These are phyloP conservation scores for Nowickia ferox DNA, from an alignment of 2,888 invertebrate species.

Conservation along the genomic window DNA sequence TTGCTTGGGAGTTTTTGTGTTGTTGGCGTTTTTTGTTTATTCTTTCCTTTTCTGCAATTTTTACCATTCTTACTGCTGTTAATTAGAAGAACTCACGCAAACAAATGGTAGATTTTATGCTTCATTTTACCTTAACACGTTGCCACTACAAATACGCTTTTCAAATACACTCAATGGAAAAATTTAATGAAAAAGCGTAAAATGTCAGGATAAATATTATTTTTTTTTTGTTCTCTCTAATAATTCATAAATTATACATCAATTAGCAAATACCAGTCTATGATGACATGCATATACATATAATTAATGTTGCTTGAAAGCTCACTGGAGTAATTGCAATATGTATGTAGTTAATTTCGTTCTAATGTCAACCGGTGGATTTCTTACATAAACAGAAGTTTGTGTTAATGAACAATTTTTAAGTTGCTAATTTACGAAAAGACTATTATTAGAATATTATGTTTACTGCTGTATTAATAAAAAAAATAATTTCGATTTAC, in stretches of 20 bases:
- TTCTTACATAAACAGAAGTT: not conserved
- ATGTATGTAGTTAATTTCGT: not conserved
- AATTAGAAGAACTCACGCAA: slow-evolving; percentile 72
- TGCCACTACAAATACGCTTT: slow-evolving; percentile 54
- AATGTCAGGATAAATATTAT: not conserved
- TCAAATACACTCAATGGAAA: slow-evolving; percentile 47
- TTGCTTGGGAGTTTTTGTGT: slow-evolving; percentile 21
- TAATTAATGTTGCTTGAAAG: slow-evolving; percentile 7
- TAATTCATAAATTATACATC: slow-evolving; percentile 17
- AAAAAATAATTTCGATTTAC: too few species aligned
- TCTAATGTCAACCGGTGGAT: not conserved
- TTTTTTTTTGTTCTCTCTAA: not conserved
- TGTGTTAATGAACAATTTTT: too few species aligned
- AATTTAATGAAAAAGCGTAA: slow-evolving; percentile 10
- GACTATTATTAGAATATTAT: too few species aligned
- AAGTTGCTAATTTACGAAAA: not conserved
- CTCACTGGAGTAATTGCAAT: not conserved
- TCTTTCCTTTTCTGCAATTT: slow-evolving; percentile 29
- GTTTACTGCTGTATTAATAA: too few species aligned
- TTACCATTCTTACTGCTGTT: slow-evolving; percentile 69
- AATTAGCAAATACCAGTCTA: slow-evolving; percentile 10
- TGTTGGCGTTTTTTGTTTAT: slow-evolving; percentile 31
- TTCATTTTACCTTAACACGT: slow-evolving; percentile 71
- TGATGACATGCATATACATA: slow-evolving; percentile 7
- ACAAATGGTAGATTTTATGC: slow-evolving; percentile 70